Evolutionary conservation across 2,888 invertebrate genomes (phyloP), one percentile per base, ranked within the genome.

Genomic region (Leptogaster cylindrica): DNA sequence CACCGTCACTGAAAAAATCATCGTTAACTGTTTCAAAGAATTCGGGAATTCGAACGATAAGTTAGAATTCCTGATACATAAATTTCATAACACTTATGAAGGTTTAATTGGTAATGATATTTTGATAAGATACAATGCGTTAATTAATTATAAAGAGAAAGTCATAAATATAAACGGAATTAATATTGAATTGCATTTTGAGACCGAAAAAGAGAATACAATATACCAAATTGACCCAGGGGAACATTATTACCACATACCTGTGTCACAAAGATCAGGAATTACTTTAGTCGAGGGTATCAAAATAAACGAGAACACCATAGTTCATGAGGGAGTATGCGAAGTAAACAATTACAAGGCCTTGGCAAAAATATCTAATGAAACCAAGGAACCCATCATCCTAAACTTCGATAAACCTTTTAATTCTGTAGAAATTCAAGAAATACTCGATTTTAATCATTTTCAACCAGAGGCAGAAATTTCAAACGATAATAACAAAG

Each of bases 41-140:
- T 51, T 31, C 8, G 31, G 41, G n/a, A n/a, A n/a, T n/a, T n/a
- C n/a, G n/a, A n/a, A n/a, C n/a, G n/a, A 51, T 2, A 51, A 31
- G n/a, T 14, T 51, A 16, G 25, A 51, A 31, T 51, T 51, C 8
- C 16, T 51, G 18, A 14, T 51, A 27, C 31, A 31, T 10, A 14
- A 51, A 23, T 31, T 66, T 23, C 31, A 66, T 14, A 31, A 66
- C 6, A 41, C 27, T 4, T 66, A 44, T 28, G 66, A 66, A 16
- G 66, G 44, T 2, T 23, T 66, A 14, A 55, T 55, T n/a, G 55
- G 39, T 14, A 67, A 67, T n/a, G 4, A 31, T n/a, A 50, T 50
- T 20, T 20, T 50, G 27, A n/a, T n/a, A 2, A 27, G 28, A 27
- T 50, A 50, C 14, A 50, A 50, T 5, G 50, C 50, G 2, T 12